phyloP scores from a whole-genome alignment of 1,140 invertebrate genomes.

The Drosophila saltans region DNA sequence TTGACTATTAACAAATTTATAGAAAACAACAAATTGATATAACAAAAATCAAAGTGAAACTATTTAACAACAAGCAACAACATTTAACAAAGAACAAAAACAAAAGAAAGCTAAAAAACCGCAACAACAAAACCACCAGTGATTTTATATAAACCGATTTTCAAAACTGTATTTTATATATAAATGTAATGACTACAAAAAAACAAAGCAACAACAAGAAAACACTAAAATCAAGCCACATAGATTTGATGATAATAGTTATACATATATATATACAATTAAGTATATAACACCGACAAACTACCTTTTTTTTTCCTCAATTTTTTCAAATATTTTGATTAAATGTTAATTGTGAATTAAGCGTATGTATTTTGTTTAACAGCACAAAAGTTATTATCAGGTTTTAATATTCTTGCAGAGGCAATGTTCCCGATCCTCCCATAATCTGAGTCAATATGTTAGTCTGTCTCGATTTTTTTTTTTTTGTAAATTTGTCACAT shows the following conservation, averaged over 20 bases:
- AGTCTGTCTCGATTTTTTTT: too few relatives aligned
- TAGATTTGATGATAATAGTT: not conserved
- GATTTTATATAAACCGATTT: conserved; percentile 76
- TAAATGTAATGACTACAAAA: conserved; percentile 37
- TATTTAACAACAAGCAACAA: conserved; percentile 43
- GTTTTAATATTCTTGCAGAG: not conserved
- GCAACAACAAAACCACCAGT: conserved; percentile 67
- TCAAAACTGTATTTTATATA: conserved; percentile 60
- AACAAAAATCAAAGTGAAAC: conserved; percentile 37
- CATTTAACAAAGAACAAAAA: conserved; percentile 39
- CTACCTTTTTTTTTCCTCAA: not conserved
- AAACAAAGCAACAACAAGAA: conserved; percentile 20
- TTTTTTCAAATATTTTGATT: not conserved
- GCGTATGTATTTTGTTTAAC: not conserved
- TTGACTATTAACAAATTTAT: conserved; percentile 66
- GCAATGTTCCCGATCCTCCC: not conserved
- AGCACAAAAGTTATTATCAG: not conserved
- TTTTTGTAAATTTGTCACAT: too few relatives aligned
- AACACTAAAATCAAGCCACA: conserved; percentile 25
- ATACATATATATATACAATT: not conserved
- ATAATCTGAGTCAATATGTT: too few relatives aligned
- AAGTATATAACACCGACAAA: not conserved
- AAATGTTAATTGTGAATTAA: not conserved
- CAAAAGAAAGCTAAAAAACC: conserved; percentile 9
- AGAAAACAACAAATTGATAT: conserved; percentile 61